phyloP scores from a whole-genome alignment of 1,140 invertebrate species.

The Rhagoletis pomonella region DNA sequence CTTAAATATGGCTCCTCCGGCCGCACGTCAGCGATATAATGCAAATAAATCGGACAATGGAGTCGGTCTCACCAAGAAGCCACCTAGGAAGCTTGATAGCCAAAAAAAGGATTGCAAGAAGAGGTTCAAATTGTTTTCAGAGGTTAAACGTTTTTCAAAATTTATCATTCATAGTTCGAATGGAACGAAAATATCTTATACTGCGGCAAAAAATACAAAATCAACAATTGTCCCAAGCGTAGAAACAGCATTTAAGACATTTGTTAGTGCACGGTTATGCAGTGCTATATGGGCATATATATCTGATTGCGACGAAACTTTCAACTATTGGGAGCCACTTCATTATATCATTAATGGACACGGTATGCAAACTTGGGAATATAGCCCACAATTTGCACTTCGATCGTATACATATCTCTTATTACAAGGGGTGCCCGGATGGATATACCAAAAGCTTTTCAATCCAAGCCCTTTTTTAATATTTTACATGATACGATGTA shows the following conservation, averaged over 20 bases:
- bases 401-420: conserved; percentile 95
- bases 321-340: conserved; percentile 99
- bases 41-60: conserved; percentile 72
- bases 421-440: conserved; percentile 90
- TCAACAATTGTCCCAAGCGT: conserved; percentile 77
- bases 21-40: conserved; percentile 69
- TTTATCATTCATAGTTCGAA: conserved; percentile 6
- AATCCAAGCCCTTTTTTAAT: conserved; percentile 88
- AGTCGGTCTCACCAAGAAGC: conserved; percentile 65
- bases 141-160: neutral
- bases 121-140: conserved; percentile 57
- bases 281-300: conserved; percentile 96
- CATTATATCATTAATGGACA: conserved; percentile 77
- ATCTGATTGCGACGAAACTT: conserved; percentile 99
- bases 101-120: conserved; percentile 62
- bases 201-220: conserved; percentile 58
- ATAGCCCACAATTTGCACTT: conserved; percentile 94
- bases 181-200: conserved; percentile 10
- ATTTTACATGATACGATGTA: conserved; percentile 91
- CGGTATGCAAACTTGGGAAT: conserved; percentile 99
- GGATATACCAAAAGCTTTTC: conserved; percentile 85
- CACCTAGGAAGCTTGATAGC: conserved; percentile 64
- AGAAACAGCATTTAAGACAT: conserved; percentile 89
- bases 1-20: conserved; percentile 71
- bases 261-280: conserved; percentile 89